Base-by-base conservation (phyloP, 2,797 vertebrate genomes). In the Bucorvus abyssinicus region DNA sequence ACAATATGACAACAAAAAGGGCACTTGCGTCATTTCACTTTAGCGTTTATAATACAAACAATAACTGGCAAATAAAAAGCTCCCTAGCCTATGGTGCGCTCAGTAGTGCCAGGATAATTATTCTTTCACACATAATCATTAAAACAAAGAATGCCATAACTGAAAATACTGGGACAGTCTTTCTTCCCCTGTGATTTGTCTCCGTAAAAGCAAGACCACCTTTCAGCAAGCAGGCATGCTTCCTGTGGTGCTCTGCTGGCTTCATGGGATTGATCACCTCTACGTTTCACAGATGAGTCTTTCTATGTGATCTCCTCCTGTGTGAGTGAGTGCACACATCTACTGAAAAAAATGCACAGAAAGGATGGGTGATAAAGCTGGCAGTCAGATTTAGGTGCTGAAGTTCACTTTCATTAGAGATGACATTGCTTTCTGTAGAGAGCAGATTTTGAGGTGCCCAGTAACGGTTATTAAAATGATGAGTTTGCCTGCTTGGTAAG, bases 1-100 rank as follows among this genome's bases (percentile, higher is more conserved):
- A 98, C 97, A 98, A 98, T 97, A 96, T 95, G 90, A 97, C 97
- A 98, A 98, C 95, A 18, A 97, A 98, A 96, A 96, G 87, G 84
- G 89, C 90, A 96, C 95, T 97, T 98, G 97, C 97, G 97, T 98
- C 97, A 98, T 93, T 96, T 97, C 92, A 95, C 93, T 97, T 96
- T 57, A 95, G 94, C 93, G 23, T 96, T 98, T 97, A 90, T 40
- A 64, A 81, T 91, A 65, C 94, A 97, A 98, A 98, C 98, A 98
- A 98, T 98, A 96, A 96, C 84, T 95, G 97, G 96, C 97, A 97
- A 97, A 97, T 97, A 96, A 97, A 97, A 95, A 85, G 55, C 93
- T 97, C 87, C 83, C 83, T 96, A 84, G 92, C 81, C 44, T 96
- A 50, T 94, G 90, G 89, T 53, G 92, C 96, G 89, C 90, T 96